Base-by-base conservation (phyloP, 2,888 invertebrate species). In the Lasioglossum calceatum region DNA sequence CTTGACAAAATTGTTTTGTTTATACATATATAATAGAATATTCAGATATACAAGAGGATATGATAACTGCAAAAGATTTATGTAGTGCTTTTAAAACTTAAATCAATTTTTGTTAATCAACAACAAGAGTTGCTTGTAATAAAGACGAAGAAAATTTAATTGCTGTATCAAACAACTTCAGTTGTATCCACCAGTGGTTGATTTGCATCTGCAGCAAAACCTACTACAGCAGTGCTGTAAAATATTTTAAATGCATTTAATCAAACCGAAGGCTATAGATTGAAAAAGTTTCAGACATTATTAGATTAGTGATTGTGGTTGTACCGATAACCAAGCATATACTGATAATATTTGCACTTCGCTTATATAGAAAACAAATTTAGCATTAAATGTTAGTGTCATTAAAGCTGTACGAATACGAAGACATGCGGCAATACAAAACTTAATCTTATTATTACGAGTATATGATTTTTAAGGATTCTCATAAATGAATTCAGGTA, bases 201-300 rank as follows among this genome's bases (percentile, higher is more conserved):
- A 85, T 93, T 93, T 82, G 92, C 93, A 72, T 95, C 95, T 86
- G 94, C 90, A 81, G 94, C 90, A 87, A 94, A 92, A 90, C 94
- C 93, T 94, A 95, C 91, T 92, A 95, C 93, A 93, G 95, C 95
- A 93, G 95, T 94, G 93, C 95, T 95, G 88, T 58, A 91, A 93
- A 90, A 94, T 92, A 90, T 91, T 84, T 73, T 76, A 14, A 79
- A 74, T 44, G 58, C 36, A 39, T 86, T 71, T 58, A 79, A 79
- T 81, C 42, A 61, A 72, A 36, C 36, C 50, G 14, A 42, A 19
- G 16, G 42, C 72, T 14, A 39, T 4, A 4, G 50, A 79, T n/a
- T 54, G n/a, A n/a, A 44, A 39, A 54, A 8, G 23, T 61, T 44
- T 76, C 44, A 77, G 12, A 32, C 32, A n/a, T 39, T 64, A 36